A percentile compares a stretch with the other conserved stretches of the same genome.
phyloP scores from a whole-genome alignment of 2,888 invertebrate species.

The Chironomus riparius region DNA sequence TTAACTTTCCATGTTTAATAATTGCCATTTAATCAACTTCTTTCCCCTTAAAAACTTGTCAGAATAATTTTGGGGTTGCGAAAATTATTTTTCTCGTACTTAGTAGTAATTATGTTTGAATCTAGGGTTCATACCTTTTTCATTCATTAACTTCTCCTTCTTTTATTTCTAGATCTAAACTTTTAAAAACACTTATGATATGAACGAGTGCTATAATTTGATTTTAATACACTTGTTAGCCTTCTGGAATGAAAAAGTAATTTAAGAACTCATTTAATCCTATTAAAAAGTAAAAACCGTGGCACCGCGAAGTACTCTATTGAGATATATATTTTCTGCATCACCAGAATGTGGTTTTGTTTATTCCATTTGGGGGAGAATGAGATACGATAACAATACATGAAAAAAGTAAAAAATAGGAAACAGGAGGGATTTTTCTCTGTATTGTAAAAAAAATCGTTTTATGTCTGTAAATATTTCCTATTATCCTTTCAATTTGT shows the following conservation, averaged over 20 bases:
- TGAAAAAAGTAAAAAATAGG: neutral
- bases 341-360: neutral
- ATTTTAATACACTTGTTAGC: neutral
- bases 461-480: too few species aligned
- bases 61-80: neutral
- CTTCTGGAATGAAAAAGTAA: neutral
- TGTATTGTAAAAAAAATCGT: neutral
- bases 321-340: neutral
- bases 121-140: neutral
- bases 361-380: neutral
- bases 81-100: neutral
- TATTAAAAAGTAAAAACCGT: neutral
- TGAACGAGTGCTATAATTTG: neutral
- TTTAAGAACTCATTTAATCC: conserved; percentile 10
- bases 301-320: neutral
- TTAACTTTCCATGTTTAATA: conserved; percentile 15
- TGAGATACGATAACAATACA: too few species aligned
- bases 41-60: neutral
- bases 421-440: neutral
- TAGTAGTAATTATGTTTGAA: neutral
- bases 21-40: conserved; percentile 24
- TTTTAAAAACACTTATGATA: neutral
- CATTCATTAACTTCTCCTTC: neutral
- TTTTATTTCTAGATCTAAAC: neutral
- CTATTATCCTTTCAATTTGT: too few species aligned